phyloP scores from a whole-genome alignment of 2,888 invertebrate species.

The Archips xylosteana region DNA sequence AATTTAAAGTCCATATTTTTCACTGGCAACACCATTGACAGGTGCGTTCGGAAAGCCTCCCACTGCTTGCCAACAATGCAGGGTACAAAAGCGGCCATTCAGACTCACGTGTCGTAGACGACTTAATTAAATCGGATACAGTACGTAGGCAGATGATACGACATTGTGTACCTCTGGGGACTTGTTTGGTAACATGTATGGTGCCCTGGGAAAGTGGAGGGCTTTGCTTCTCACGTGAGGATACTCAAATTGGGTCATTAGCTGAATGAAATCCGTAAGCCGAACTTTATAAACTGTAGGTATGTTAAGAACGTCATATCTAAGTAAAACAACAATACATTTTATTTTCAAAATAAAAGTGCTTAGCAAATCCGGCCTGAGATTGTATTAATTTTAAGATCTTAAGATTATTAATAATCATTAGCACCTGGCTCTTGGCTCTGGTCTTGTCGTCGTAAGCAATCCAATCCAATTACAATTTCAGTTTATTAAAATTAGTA shows the following conservation, averaged over 20 bases:
- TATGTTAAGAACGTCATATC: too few species aligned
- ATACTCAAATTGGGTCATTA: constrained; percentile 1
- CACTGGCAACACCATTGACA: constrained; percentile 59
- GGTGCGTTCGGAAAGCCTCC: constrained; percentile 81
- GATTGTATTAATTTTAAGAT: too few species aligned
- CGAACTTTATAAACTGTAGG: background rate
- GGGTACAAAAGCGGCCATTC: constrained; percentile 67
- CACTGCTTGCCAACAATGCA: constrained; percentile 79
- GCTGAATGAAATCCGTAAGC: background rate
- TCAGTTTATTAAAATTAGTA: too few species aligned
- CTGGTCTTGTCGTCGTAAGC: too few species aligned
- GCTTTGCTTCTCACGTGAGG: constrained; percentile 34
- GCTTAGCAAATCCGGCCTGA: too few species aligned
- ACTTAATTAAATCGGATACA: constrained; percentile 81
- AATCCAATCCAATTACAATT: too few species aligned
- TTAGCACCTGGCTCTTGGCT: too few species aligned
- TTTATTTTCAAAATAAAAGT: too few species aligned
- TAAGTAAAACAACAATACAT: too few species aligned
- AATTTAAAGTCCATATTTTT: constrained; percentile 58
- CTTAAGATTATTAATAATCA: too few species aligned
- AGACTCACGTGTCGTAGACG: constrained; percentile 74
- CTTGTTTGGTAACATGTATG: constrained; percentile 37
- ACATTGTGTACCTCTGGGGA: constrained; percentile 41
- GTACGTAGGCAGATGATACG: constrained; percentile 52
- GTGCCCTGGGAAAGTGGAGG: constrained; percentile 36